Conservation (phyloP, 2,888 invertebrate species). For the Hyles lineata region DNA sequence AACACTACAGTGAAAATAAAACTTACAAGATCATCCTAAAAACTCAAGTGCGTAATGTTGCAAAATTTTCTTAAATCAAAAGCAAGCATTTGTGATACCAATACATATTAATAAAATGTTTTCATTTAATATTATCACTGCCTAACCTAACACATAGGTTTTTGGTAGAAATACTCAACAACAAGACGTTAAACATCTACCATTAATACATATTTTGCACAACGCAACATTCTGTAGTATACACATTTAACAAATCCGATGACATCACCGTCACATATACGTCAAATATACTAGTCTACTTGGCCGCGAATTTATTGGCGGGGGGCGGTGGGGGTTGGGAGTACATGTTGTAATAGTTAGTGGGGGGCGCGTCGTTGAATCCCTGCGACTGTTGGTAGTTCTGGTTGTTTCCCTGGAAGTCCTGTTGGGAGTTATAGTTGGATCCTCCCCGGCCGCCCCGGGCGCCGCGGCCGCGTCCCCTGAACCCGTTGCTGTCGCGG, state of each 20-base stretch:
- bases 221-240: constrained; percentile 4
- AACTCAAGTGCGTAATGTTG: neutral
- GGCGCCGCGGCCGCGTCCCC: constrained; percentile 33
- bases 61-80: constrained; percentile 7
- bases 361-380: constrained; percentile 62
- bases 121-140: neutral
- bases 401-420: constrained; percentile 33
- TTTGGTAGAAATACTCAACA: constrained; percentile 7
- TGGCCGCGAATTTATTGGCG: constrained; percentile 50
- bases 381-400: constrained; percentile 35
- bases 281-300: constrained; percentile 40
- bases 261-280: constrained; percentile 7
- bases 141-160: neutral
- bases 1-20: neutral
- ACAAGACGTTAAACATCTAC: constrained; percentile 10
- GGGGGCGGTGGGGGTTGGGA: constrained; percentile 72
- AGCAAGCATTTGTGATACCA: neutral
- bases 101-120: too few relatives aligned
- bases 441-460: constrained; percentile 35
- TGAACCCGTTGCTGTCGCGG: constrained; percentile 33
- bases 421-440: constrained; percentile 27
- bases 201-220: constrained; percentile 1
- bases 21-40: neutral
- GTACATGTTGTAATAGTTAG: constrained; percentile 78
- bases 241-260: constrained; percentile 8